phyloP scores from a whole-genome alignment of 2,888 invertebrate genomes.

The Chymomyza fuscimana region DNA sequence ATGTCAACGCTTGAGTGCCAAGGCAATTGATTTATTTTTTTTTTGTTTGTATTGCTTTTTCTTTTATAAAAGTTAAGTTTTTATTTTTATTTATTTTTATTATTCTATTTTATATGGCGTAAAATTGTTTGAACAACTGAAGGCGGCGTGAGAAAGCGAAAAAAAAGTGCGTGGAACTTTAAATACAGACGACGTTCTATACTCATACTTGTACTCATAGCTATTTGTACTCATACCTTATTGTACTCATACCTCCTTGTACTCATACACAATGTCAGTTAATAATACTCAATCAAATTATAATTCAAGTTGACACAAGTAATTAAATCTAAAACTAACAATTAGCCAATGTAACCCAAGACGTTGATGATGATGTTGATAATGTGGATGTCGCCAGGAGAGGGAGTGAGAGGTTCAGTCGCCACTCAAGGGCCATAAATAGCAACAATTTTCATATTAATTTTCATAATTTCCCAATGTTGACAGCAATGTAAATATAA shows the following conservation, averaged over 20 bases:
- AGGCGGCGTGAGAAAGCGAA: background rate
- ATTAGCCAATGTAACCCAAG: constrained; percentile 52
- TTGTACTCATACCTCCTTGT: too few relatives aligned
- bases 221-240: background rate
- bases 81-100: background rate
- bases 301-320: constrained; percentile 64
- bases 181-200: background rate
- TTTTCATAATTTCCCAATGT: constrained; percentile 71
- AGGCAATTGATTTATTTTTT: constrained; percentile 47
- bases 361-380: constrained; percentile 4
- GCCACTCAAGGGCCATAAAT: constrained; percentile 43
- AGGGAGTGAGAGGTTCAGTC: background rate
- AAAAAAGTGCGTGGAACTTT: background rate
- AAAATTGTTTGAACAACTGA: background rate
- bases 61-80: background rate
- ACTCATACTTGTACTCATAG: too few relatives aligned
- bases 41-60: background rate
- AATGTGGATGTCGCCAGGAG: background rate
- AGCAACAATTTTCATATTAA: constrained; percentile 69
- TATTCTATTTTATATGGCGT: constrained; percentile 6
- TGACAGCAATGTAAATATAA: constrained; percentile 66
- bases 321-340: constrained; percentile 71
- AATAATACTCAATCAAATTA: constrained; percentile 66
- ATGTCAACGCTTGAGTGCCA: constrained; percentile 38
- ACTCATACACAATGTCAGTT: background rate